Base-by-base conservation (phyloP, 2,888 invertebrate species). In the Drosophila suboccidentalis region DNA sequence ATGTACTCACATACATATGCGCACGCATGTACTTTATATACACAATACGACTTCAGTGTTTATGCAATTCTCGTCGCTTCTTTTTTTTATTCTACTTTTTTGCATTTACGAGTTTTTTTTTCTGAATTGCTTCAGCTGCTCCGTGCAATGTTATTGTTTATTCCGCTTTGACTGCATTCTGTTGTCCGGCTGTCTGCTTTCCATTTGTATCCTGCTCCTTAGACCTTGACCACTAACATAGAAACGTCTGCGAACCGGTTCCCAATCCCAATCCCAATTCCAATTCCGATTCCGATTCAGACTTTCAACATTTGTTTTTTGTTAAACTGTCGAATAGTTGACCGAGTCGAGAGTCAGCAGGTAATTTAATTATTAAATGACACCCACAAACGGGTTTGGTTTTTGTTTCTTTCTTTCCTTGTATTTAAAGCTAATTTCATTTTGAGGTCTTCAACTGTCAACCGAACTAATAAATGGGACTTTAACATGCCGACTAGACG, bases 201-300 rank as follows among this genome's bases (percentile, higher is more conserved):
- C 74, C 41, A 36, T 46, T 39, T 78, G 85, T 85, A 87, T 65
- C 75, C 71, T 91, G 91, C 89, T 91, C 91, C 91, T 92, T 92
- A 91, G 92, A 92, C 92, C 92, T 92, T 92, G 92, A 92, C 92
- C 92, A 92, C 91, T 92, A 92, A 92, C 92, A 91, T 83, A 83
- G 88, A 83, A 85, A 82, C 72, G 71, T 71, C 64, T 72, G 67
- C 64, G 38, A 74, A 76, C 76, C 76, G 76, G 76, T 78, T 76
- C 34, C 19, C 50, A 26, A 49, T 26, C 38, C n/a, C 62, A 15
- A n/a, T n/a, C n/a, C n/a, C n/a, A n/a, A 62, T 44, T 51, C 54
- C 26, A 36, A 58, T 36, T 39, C 50, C 41, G 15, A 41, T 51
- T 38, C 15, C 46, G 17, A 44, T 53, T 47, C 44, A 15, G 15